Conservation (phyloP, 1,140 invertebrate genomes). For the Platorchestia sp. region DNA sequence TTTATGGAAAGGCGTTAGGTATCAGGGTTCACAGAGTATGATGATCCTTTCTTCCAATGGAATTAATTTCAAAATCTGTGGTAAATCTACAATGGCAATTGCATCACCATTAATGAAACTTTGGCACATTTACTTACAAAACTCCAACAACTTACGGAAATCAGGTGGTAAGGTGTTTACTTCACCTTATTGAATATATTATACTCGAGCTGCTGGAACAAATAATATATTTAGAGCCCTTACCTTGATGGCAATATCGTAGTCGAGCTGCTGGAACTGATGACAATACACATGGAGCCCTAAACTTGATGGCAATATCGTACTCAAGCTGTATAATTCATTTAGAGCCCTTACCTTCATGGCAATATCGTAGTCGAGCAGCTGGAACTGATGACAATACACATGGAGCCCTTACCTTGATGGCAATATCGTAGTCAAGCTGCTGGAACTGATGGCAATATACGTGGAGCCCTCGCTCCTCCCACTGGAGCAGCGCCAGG, state of each 20-base stretch:
- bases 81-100: not conserved
- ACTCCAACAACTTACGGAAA: not conserved
- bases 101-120: not conserved
- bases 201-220: no score
- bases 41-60: not conserved
- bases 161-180: not conserved
- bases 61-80: not conserved
- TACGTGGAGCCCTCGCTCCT: slow-evolving; percentile 61
- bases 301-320: slow-evolving; percentile 38
- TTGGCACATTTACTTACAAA: not conserved
- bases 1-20: no score
- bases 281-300: slow-evolving; percentile 65
- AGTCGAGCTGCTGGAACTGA: slow-evolving; percentile 63
- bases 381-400: slow-evolving; percentile 63
- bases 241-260: slow-evolving; percentile 62
- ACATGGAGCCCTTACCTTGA: slow-evolving; percentile 64
- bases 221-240: no score
- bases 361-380: slow-evolving; percentile 62
- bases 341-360: slow-evolving; percentile 58
- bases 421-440: slow-evolving; percentile 62
- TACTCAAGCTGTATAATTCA: no score
- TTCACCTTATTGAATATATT: no score
- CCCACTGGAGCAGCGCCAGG: slow-evolving; percentile 62
- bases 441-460: slow-evolving; percentile 64
- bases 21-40: not conserved